Evolutionary conservation across 2,797 vertebrate genomes (phyloP).

Genomic region (Pseudotriccus pelzelni): DNA sequence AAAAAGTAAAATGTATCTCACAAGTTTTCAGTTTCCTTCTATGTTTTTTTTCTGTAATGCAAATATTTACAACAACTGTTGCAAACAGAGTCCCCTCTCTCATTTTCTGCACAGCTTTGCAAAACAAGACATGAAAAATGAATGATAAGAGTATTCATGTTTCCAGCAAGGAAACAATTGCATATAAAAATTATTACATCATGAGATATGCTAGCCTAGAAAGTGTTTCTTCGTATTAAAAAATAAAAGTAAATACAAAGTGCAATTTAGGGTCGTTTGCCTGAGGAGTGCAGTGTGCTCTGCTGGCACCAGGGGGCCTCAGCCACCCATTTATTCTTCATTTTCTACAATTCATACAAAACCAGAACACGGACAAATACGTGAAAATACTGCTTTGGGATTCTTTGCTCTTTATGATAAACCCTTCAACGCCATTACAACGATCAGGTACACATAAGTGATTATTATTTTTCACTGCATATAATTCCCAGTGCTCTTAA

Average conservation of each 20-base stretch:
- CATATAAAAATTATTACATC: neutral
- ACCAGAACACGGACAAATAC: rapidly evolving
- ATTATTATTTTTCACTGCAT: neutral
- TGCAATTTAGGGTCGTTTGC: rapidly evolving
- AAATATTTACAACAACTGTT: rapidly evolving
- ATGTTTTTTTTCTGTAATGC: neutral
- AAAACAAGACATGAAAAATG: neutral
- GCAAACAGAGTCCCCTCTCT: neutral
- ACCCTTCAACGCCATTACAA: rapidly evolving
- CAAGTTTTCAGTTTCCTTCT: neutral
- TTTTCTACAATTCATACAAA: neutral
- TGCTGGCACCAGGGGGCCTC: slow-evolving; percentile 66
- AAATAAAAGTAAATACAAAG: neutral
- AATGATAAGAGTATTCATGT: rapidly evolving
- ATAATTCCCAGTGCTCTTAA: neutral
- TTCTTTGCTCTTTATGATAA: neutral
- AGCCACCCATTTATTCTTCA: neutral
- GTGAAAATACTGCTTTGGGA: neutral
- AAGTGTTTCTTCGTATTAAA: neutral
- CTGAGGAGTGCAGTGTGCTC: neutral
- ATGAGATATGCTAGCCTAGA: neutral
- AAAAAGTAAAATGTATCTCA: neutral
- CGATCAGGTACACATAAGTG: rapidly evolving
- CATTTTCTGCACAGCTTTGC: neutral
- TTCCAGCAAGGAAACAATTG: neutral